A percentile compares a stretch with the other conserved stretches of the same genome.
phyloP scores from a whole-genome alignment of 2,113 vertebrate species.

The Pholis gunnellus region DNA sequence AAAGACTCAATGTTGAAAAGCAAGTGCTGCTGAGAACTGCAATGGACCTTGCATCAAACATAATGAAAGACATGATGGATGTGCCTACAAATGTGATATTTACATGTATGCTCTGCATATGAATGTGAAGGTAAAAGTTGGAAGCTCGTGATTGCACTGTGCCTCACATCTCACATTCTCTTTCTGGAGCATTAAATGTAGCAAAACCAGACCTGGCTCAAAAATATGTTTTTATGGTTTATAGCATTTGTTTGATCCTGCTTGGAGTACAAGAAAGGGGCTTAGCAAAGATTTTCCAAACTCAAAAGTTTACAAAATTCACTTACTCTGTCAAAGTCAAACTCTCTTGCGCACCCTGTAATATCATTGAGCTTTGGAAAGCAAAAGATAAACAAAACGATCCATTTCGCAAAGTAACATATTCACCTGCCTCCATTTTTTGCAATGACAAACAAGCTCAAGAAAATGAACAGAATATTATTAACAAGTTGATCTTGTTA shows the following conservation, averaged over 20 bases:
- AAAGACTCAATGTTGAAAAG: constrained; percentile 76
- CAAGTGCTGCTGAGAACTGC: constrained; percentile 72
- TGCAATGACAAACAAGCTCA: constrained; percentile 47
- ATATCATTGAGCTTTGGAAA: constrained; percentile 47
- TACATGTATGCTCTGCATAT: constrained; percentile 67
- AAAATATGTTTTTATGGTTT: constrained; percentile 36
- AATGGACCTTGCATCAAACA: constrained; percentile 61
- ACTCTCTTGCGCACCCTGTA: constrained; percentile 33
- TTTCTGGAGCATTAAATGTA: constrained; percentile 56
- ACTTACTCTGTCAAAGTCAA: constrained; percentile 35
- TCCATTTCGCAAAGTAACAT: constrained; percentile 46
- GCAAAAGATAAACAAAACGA: constrained; percentile 35
- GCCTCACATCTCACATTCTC: constrained; percentile 75
- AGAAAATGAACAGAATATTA: constrained; percentile 37
- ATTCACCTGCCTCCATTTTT: constrained; percentile 38
- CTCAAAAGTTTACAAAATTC: constrained; percentile 45
- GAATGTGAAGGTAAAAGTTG: constrained; percentile 65
- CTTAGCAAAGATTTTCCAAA: constrained; percentile 39
- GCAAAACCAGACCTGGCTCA: constrained; percentile 55
- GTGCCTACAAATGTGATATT: constrained; percentile 72
- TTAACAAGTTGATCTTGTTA: constrained; percentile 52
- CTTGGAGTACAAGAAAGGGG: constrained; percentile 37
- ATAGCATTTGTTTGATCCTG: constrained; percentile 42
- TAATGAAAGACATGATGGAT: constrained; percentile 47
- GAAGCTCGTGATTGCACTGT: constrained; percentile 80